Conservation (phyloP, 2,888 invertebrate species). For the Diaphora mendica region DNA sequence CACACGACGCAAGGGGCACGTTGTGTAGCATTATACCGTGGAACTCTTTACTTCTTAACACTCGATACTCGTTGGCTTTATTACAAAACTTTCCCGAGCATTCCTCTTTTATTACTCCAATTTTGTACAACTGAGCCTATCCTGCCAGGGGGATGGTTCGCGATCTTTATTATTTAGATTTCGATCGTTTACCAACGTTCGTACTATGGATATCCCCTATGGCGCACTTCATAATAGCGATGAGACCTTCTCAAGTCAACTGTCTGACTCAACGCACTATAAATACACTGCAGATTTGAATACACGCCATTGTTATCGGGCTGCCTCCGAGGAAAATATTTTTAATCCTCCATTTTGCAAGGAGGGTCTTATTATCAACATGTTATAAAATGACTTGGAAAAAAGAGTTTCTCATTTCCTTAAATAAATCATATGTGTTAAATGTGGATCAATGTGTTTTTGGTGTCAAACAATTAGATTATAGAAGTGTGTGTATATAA, state of each 20-base stretch:
- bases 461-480: background rate
- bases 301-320: constrained; percentile 33
- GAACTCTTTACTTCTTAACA: constrained; percentile 86
- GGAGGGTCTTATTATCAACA: constrained; percentile 32
- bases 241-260: constrained; percentile 43
- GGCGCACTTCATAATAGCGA: constrained; percentile 46
- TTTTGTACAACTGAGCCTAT: constrained; percentile 85
- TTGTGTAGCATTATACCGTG: constrained; percentile 44
- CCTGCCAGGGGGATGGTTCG: constrained; percentile 62
- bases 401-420: constrained; percentile 2
- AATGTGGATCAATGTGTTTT: background rate
- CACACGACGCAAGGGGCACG: constrained; percentile 29
- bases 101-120: constrained; percentile 86
- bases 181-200: constrained; percentile 67
- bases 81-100: constrained; percentile 85
- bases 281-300: constrained; percentile 43
- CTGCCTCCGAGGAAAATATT: constrained; percentile 30
- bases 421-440: background rate
- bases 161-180: constrained; percentile 85
- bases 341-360: constrained; percentile 41
- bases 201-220: constrained; percentile 49
- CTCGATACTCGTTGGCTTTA: constrained; percentile 86
- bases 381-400: constrained; percentile 4
- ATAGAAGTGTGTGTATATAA: background rate
- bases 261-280: constrained; percentile 43